Base-by-base conservation (phyloP, 2,113 vertebrate species). In the Motacilla tschutschensis region DNA sequence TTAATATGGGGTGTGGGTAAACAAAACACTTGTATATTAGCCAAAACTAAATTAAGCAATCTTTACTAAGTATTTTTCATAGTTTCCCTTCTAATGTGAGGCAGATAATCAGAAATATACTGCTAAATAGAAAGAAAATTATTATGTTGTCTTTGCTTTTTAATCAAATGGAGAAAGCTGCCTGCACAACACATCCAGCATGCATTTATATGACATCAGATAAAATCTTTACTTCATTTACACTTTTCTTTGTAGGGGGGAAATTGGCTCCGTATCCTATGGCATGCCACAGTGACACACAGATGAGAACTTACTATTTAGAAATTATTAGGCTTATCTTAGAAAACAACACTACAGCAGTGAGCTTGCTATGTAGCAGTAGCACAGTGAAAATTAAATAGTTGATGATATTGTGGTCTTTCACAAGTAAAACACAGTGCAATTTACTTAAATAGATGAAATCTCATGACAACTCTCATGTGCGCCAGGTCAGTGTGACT, bases 361-460 rank as follows among this genome's bases (percentile, higher is more conserved):
- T 8, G 5, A 70, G 35, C 46, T 67, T 59, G 8, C 16, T 17
- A 64, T 5, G 20, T 12, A 84, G 73, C n/a, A 84, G 17, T 20
- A 65, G 22, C 41, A 63, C 43, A 54, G 3, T 20, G 76, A 71
- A 78, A 89, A 87, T 88, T 70, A 89, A 94, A 90, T 60, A 82
- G 85, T 51, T 78, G 62, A 91, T 70, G 35, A 69, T 17, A 53
- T 72, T 2, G 29, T 38, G 41, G 25, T 79, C 46, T 78, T 73
- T 62, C 40, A 65, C 33, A 51, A 85, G 73, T 43, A 77, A 76
- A 88, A 64, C 17, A 9, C 62, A 55, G 60, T 29, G 10, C 3
- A 51, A 28, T 71, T 77, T 46, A 67, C 9, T 77, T 40, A n/a
- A 82, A 64, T 0, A 9, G 19, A 80, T 50, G 24, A 44, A 79